These are phyloP conservation scores for Holothuria glaberrima DNA, from an alignment of 35 echinoderm and acorn worm genomes.

Conservation along the genomic window DNA sequence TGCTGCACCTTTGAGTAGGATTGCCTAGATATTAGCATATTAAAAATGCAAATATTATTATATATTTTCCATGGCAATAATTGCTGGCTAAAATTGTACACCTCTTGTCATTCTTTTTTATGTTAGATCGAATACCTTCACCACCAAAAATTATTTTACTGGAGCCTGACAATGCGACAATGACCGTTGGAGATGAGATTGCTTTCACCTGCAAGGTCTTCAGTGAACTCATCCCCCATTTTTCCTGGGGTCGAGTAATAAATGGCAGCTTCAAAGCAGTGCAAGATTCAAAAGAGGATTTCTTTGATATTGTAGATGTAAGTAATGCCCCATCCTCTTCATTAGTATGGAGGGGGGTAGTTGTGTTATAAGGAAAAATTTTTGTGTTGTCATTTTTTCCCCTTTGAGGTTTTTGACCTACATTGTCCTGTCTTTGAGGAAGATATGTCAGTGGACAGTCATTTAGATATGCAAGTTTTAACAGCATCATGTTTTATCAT, in stretches of 20 bases:
- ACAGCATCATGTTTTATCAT: no score
- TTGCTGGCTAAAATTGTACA: neutral
- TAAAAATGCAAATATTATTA: no score
- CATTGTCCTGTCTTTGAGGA: no score
- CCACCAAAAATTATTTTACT: slow-evolving; percentile 23
- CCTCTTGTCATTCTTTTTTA: neutral
- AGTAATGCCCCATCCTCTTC: neutral
- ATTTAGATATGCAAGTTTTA: no score
- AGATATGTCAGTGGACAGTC: no score
- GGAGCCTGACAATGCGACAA: slow-evolving; percentile 22
- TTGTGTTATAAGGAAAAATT: no score
- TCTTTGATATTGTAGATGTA: slow-evolving; percentile 24
- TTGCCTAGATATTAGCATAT: no score
- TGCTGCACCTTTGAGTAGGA: no score
- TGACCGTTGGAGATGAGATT: neutral
- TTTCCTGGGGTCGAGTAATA: slow-evolving; percentile 19
- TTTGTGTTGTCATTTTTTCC: no score
- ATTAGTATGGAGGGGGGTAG: neutral
- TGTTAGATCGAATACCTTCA: slow-evolving; percentile 2
- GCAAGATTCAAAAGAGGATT: slow-evolving; percentile 30
- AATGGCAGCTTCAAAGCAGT: neutral
- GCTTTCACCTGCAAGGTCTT: slow-evolving; percentile 27
- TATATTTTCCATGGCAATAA: no score
- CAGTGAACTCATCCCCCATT: slow-evolving; percentile 47
- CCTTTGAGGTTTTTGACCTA: no score